phyloP scores from a whole-genome alignment of 1,140 invertebrate species.

The Antheraea pernyi region DNA sequence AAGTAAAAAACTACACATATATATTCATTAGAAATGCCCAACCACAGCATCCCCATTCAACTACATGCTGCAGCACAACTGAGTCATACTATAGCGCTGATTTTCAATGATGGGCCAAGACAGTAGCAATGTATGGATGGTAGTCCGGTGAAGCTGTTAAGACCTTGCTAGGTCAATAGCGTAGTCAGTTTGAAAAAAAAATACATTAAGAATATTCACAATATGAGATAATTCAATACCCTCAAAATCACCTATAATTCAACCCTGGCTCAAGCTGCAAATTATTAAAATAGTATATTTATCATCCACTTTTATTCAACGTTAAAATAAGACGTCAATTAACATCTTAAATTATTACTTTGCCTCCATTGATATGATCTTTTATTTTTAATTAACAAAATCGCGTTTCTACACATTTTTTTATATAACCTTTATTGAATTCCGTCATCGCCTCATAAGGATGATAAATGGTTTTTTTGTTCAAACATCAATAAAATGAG shows the following conservation, averaged over 20 bases:
- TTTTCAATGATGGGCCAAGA: no score
- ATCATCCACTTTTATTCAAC: constrained; percentile 4
- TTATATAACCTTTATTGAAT: not conserved
- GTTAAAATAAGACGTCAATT: constrained; percentile 15
- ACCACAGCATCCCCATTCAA: no score
- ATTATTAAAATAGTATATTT: constrained; percentile 10
- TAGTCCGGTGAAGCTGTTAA: no score
- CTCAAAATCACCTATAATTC: not conserved
- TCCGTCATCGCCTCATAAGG: not conserved
- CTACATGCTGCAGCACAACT: no score
- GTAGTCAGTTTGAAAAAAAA: no score
- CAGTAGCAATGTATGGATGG: no score
- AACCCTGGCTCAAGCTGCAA: constrained; percentile 12
- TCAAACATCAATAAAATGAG: constrained; percentile 8
- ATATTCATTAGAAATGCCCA: no score
- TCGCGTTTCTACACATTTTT: not conserved
- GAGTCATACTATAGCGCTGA: no score
- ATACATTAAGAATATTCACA: no score
- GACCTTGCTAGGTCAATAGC: no score
- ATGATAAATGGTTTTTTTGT: not conserved
- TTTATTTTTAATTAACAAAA: constrained; percentile 8
- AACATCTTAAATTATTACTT: constrained; percentile 18
- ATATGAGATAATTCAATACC: not conserved
- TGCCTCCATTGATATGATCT: constrained; percentile 7
- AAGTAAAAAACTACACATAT: no score